Evolutionary conservation across 2,113 vertebrate genomes (phyloP).

Genomic region (Platichthys stellatus): DNA sequence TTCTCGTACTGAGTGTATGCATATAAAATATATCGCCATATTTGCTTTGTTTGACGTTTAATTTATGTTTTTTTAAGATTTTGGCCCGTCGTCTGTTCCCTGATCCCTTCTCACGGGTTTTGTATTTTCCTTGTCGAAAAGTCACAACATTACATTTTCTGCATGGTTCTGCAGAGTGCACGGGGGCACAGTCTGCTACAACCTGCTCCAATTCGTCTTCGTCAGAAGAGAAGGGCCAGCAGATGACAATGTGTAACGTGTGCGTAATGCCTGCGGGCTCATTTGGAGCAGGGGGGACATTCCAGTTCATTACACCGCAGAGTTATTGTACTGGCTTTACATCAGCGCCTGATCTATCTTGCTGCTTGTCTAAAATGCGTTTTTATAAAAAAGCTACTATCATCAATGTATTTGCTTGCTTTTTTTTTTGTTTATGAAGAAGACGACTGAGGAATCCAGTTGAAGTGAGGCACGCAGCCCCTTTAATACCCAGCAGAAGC

Average conservation of each 20-base stretch:
- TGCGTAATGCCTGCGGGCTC: slow-evolving; percentile 16
- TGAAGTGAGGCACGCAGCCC: neutral
- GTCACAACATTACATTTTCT: slow-evolving; percentile 53
- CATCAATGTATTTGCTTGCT: neutral
- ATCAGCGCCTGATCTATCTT: slow-evolving; percentile 34
- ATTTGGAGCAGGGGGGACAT: slow-evolving; percentile 23
- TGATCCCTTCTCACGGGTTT: slow-evolving; percentile 65
- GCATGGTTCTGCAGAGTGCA: slow-evolving; percentile 33
- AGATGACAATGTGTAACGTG: slow-evolving; percentile 48
- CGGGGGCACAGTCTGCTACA: slow-evolving; percentile 18
- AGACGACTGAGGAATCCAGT: neutral
- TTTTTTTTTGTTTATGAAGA: neutral
- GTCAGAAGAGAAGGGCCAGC: slow-evolving; percentile 32
- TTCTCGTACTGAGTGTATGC: neutral
- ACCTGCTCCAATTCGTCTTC: slow-evolving; percentile 63
- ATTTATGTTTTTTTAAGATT: neutral
- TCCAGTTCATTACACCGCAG: slow-evolving; percentile 48
- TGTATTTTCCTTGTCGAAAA: slow-evolving; percentile 55
- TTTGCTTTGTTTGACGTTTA: neutral
- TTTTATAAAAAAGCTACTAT: neutral
- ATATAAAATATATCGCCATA: neutral
- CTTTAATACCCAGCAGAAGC: neutral
- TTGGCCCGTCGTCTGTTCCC: slow-evolving; percentile 26
- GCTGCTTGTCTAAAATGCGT: neutral
- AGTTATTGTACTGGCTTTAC: slow-evolving; percentile 24